Conservation (phyloP, 2,888 invertebrate genomes). For the Anthrax anthrax region DNA sequence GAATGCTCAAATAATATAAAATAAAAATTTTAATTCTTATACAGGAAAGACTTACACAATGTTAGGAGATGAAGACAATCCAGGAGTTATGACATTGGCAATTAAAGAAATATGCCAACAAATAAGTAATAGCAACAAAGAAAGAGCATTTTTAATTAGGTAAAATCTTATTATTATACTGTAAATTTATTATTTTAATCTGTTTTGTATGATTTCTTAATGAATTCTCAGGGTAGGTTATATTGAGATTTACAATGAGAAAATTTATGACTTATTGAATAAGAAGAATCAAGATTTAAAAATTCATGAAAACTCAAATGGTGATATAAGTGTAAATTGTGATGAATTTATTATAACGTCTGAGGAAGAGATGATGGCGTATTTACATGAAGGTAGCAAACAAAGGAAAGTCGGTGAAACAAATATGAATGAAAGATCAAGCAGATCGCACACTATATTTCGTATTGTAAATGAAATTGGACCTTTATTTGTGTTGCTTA, state of each 20-base stretch:
- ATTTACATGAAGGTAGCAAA: slow-evolving; percentile 48
- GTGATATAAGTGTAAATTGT: slow-evolving; percentile 47
- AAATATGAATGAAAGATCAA: slow-evolving; percentile 77
- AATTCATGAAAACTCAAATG: slow-evolving; percentile 46
- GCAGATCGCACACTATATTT: slow-evolving; percentile 80
- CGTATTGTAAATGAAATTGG: slow-evolving; percentile 48
- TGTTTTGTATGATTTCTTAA: too few species aligned
- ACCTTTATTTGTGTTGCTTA: neutral
- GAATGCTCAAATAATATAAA: neutral
- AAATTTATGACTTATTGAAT: slow-evolving; percentile 59
- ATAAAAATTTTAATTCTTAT: neutral
- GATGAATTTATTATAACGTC: slow-evolving; percentile 49
- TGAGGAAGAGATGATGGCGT: slow-evolving; percentile 44
- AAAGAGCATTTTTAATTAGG: slow-evolving; percentile 62
- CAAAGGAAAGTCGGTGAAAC: slow-evolving; percentile 65
- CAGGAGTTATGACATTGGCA: slow-evolving; percentile 62
- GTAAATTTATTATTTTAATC: neutral
- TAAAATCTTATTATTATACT: slow-evolving; percentile 20
- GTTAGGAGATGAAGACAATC: slow-evolving; percentile 52
- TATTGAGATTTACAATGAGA: slow-evolving; percentile 82
- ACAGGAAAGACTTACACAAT: slow-evolving; percentile 63
- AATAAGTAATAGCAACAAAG: slow-evolving; percentile 40
- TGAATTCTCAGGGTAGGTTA: slow-evolving; percentile 69
- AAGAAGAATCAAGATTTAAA: slow-evolving; percentile 45
- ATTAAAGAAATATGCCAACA: slow-evolving; percentile 50